Evolutionary conservation across 2,797 vertebrate species (phyloP).

Genomic region (Gila robusta): DNA sequence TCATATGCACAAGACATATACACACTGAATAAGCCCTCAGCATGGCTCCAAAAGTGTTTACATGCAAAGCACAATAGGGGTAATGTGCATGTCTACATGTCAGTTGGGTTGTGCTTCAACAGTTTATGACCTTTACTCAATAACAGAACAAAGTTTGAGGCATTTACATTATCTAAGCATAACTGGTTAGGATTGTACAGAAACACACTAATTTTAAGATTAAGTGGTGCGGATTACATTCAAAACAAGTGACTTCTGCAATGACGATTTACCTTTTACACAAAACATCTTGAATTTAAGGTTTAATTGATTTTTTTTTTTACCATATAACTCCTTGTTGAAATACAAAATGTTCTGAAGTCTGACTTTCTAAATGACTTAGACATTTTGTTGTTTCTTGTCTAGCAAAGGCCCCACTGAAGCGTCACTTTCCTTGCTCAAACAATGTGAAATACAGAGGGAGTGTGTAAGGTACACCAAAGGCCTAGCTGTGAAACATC

Average conservation of each 20-base stretch:
- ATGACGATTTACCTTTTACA: neutral
- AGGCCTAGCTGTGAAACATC: slow-evolving; percentile 52
- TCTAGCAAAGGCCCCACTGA: slow-evolving; percentile 25
- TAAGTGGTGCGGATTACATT: neutral
- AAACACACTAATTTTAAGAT: neutral
- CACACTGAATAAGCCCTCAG: neutral
- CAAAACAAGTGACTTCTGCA: neutral
- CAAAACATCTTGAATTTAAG: neutral
- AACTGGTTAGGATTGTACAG: neutral
- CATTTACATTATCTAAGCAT: neutral
- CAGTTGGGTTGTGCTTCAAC: neutral
- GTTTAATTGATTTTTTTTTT: neutral
- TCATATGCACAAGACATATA: neutral
- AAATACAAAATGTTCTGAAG: slow-evolving; percentile 8
- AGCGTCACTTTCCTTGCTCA: slow-evolving; percentile 26
- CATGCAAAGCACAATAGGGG: neutral
- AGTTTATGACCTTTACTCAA: neutral
- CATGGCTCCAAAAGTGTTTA: neutral
- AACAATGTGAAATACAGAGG: slow-evolving; percentile 50
- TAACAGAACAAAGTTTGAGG: neutral
- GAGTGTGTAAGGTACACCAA: slow-evolving; percentile 39
- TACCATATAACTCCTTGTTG: neutral
- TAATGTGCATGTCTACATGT: neutral
- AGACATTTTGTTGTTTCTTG: neutral
- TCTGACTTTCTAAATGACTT: neutral